Conservation (phyloP, 2,888 invertebrate species). For the Operophtera brumata region DNA sequence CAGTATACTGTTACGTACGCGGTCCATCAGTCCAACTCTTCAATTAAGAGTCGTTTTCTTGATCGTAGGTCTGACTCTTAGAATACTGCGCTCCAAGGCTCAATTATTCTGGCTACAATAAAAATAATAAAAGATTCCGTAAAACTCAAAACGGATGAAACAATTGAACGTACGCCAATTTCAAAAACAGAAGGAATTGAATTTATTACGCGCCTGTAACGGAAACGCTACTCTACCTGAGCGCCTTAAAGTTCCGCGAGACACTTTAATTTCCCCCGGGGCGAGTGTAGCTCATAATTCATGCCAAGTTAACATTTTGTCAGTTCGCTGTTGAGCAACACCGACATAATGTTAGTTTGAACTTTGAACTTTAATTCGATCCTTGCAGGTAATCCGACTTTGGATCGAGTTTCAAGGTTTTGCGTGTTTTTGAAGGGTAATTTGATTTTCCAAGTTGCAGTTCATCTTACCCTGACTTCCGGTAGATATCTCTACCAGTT, state of each 20-base stretch:
- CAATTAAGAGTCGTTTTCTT: no score
- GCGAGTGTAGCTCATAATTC: slow-evolving; percentile 73
- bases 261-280: slow-evolving; percentile 78
- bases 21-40: no score
- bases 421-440: slow-evolving; percentile 21
- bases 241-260: slow-evolving; percentile 76
- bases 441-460: not conserved
- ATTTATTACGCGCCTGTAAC: slow-evolving; percentile 59
- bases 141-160: slow-evolving; percentile 28
- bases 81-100: no score
- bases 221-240: slow-evolving; percentile 61
- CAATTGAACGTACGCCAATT: slow-evolving; percentile 51
- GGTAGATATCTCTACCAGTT: no score
- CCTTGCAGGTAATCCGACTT: slow-evolving; percentile 3
- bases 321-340: slow-evolving; percentile 70
- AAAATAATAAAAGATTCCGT: no score
- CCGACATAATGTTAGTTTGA: slow-evolving; percentile 48
- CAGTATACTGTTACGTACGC: no score
- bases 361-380: slow-evolving; percentile 59
- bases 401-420: slow-evolving; percentile 19
- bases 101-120: no score
- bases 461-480: not conserved
- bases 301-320: slow-evolving; percentile 78
- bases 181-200: slow-evolving; percentile 55
- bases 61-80: no score